A percentile compares a stretch with the other conserved stretches of the same genome.
Conservation (phyloP, 2,797 vertebrate genomes). For the Pteropus rufus region DNA sequence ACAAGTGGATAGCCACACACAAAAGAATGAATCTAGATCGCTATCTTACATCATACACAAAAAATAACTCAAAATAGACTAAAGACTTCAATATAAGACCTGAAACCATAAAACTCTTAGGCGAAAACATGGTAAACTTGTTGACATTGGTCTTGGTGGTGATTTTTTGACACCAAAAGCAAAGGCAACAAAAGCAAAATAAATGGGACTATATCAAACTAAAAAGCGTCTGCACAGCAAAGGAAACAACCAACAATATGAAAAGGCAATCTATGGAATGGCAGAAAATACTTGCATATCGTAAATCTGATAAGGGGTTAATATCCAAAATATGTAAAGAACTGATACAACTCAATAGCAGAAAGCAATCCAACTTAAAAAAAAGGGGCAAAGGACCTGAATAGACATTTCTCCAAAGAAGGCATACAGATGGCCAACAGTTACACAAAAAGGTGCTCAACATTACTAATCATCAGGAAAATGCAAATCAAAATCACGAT, state of each 20-base stretch:
- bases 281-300: background rate
- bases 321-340: background rate
- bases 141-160: background rate
- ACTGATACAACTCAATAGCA: background rate
- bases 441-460: no score
- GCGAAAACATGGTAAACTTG: background rate
- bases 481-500: no score
- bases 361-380: no score
- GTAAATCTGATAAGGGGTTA: background rate
- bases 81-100: background rate
- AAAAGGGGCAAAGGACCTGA: no score
- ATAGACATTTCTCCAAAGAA: no score
- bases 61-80: background rate
- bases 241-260: background rate
- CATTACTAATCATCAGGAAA: no score
- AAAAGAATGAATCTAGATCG: background rate
- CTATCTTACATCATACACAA: background rate
- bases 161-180: background rate
- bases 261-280: background rate
- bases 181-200: background rate
- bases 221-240: background rate
- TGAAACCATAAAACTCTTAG: background rate
- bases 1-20: background rate
- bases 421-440: no score
- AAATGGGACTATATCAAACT: background rate